A percentile compares a stretch with the other conserved stretches of the same genome.
Evolutionary conservation across 1,140 invertebrate genomes (phyloP).

Genomic region (Helicoverpa zea): DNA sequence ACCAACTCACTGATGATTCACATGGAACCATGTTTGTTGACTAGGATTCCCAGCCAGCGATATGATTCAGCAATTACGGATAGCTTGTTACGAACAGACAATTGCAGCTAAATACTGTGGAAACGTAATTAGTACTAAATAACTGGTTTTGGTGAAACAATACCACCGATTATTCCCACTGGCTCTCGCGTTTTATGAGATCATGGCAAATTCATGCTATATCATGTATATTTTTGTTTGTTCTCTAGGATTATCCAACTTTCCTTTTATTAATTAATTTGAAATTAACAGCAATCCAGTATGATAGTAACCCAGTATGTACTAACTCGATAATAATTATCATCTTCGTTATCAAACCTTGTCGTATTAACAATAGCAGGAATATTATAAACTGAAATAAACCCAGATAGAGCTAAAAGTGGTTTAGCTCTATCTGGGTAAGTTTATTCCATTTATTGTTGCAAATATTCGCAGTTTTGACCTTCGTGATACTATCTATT

Average conservation of each 20-base stretch:
- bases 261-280: no score
- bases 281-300: no score
- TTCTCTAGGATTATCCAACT: no score
- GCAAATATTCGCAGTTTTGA: slow-evolving; percentile 33
- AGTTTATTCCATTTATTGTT: slow-evolving; percentile 23
- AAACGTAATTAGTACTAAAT: background rate
- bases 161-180: background rate
- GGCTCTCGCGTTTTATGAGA: background rate
- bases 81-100: slow-evolving; percentile 9
- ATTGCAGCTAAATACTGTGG: slow-evolving; percentile 19
- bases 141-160: background rate
- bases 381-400: background rate
- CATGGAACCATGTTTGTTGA: slow-evolving; percentile 51
- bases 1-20: slow-evolving; percentile 45
- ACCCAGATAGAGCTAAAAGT: background rate
- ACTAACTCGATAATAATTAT: no score
- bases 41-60: slow-evolving; percentile 27
- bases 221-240: no score
- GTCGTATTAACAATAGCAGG: background rate
- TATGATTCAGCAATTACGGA: slow-evolving; percentile 45
- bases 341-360: background rate
- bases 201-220: background rate
- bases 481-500: slow-evolving; percentile 48
- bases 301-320: no score
- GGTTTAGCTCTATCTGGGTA: no score